Base-by-base conservation (phyloP, 2,113 vertebrate genomes). In the Hipposideros armiger region DNA sequence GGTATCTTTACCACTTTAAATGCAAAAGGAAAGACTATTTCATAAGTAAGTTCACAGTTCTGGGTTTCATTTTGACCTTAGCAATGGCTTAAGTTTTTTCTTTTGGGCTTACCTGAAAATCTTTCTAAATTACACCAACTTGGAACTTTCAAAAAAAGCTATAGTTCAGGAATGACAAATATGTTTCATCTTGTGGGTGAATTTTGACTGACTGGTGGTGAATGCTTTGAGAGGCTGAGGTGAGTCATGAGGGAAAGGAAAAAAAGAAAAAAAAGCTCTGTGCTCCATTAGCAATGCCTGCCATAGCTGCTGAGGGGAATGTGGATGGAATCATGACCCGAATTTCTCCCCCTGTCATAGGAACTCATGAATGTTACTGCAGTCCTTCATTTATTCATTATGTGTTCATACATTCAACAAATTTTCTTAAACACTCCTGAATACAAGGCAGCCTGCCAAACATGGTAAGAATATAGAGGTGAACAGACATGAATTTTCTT, bases 341-440 rank as follows among this genome's bases (percentile, higher is more conserved):
- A 87, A 20, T 74, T 91, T 69, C 40, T 95, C 72, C 47, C 9
- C 64, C 32, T 66, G n/a, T 4, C 15, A 30, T 56, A 36, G 67
- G 64, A 30, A 58, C 81, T 87, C 28, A 42, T 36, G 20, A 56
- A 76, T 69, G 58, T 60, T 72, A 67, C 24, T 86, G 10, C 56
- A 66, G 56, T 90, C 32, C 13, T 91, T 78, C n/a, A 45, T 74
- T 88, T 83, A 84, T 54, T 76, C 47, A 87, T 87, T 52, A 62
- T 56, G 20, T 94, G 42, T 62, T 89, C 32, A 64, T 85, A 82
- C 15, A 60, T 52, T 91, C 74, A 83, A n/a, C 70, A n/a, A 76
- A 15, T 83, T 87, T 93, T 92, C 56, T 73, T 89, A 70, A 96
- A 90, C 26, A 67, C 24, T 56, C 20, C 40, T n/a, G 70, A 87